Evolutionary conservation across 1,140 invertebrate genomes (phyloP), one percentile per base, ranked within the genome.

Genomic region (Maconellicoccus hirsutus): DNA sequence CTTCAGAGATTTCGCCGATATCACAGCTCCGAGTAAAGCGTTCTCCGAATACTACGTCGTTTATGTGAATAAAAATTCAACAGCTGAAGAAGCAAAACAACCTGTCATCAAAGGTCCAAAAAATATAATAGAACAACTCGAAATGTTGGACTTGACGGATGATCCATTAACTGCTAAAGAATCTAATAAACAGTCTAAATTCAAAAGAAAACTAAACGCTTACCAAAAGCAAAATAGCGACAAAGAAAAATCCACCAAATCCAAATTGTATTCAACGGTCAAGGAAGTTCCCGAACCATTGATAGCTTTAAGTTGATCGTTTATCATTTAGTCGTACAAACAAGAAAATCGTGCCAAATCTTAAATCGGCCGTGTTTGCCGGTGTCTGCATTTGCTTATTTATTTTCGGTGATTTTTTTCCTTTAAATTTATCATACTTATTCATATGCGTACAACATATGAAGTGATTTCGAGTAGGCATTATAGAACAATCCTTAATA

Each of bases 1-100:
- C 76, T 93, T 93, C 80, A 84, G 89, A 73, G 91, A 93, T 76
- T 93, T 93, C 76, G 91, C 91, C 0, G 91, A 93, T 75, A 92
- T 93, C 26, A 92, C 91, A 52, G 86, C 89, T 7, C 89, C 89
- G 12, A 85, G 89, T 0, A 89, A 90, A 76, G 85, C 89, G 0
- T 92, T 88, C 77, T 92, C 90, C 0, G 87, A 92, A 74, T 86
- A 87, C 71, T 88, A 91, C 22, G 87, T 92, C 0, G 89, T 92
- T 0, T 91, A 92, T 76, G 78, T 77, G 7, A 90, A 89, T 72
- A 88, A 89, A 77, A 91, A 91, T 74, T 78, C 79, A 2, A 83
- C 82, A 19, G 75, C 70, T 73, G 75, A 75, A 22, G 76, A 77
- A 21, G 29, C 14, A 23, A 29, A 39, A 1, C 8, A 26, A 25